A percentile compares a stretch with the other conserved stretches of the same genome.
Evolutionary conservation across 2,888 invertebrate genomes (phyloP).

Genomic region (Tachina fera): DNA sequence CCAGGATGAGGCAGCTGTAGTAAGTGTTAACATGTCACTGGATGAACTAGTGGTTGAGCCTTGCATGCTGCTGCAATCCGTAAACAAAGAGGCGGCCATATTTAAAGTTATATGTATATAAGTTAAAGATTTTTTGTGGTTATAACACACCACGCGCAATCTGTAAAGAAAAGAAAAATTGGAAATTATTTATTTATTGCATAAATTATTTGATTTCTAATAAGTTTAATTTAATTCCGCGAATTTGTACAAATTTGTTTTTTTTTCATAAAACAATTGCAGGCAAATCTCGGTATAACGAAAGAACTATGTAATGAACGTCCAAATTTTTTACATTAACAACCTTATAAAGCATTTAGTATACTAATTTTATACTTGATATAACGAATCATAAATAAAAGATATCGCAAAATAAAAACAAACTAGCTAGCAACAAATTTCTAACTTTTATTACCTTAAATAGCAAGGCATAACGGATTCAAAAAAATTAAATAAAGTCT

Average conservation of each 20-base stretch:
- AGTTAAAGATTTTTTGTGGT: slow-evolving; percentile 12
- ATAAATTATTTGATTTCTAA: slow-evolving; percentile 35
- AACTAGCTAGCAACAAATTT: too few relatives aligned
- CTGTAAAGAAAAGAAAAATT: slow-evolving; percentile 51
- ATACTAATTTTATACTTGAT: too few relatives aligned
- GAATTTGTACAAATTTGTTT: slow-evolving; percentile 50
- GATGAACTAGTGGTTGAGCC: slow-evolving; percentile 82
- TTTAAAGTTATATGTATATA: background rate
- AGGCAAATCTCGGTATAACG: too few relatives aligned
- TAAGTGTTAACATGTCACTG: slow-evolving; percentile 82
- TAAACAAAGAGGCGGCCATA: slow-evolving; percentile 73
- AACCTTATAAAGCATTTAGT: too few relatives aligned
- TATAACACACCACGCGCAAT: background rate
- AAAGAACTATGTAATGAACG: too few relatives aligned
- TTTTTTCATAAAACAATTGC: background rate
- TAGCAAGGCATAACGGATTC: too few relatives aligned
- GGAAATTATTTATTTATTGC: slow-evolving; percentile 25
- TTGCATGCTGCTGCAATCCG: slow-evolving; percentile 82
- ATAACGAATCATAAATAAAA: too few relatives aligned
- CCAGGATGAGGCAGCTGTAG: slow-evolving; percentile 80
- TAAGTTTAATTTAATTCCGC: slow-evolving; percentile 40
- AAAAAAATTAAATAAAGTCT: too few relatives aligned
- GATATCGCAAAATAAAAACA: too few relatives aligned
- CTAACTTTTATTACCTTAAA: too few relatives aligned
- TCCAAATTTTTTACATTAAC: too few relatives aligned